A percentile compares a stretch with the other conserved stretches of the same genome.
Evolutionary conservation across 2,888 invertebrate genomes (phyloP).

Genomic region (Gortyna flavago): DNA sequence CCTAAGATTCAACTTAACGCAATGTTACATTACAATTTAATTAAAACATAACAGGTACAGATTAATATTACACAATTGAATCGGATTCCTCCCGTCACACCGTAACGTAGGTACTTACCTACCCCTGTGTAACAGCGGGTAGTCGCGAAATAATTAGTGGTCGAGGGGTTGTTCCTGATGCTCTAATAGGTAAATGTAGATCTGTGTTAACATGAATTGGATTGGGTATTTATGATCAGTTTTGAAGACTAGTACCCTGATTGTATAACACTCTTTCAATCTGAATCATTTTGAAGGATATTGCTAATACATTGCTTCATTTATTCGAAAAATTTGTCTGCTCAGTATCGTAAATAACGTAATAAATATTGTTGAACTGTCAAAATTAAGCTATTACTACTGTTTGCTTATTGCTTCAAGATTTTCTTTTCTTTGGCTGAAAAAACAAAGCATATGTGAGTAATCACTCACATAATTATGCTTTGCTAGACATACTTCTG

Average conservation of each 20-base stretch:
- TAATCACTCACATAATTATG: not conserved
- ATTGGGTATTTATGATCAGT: not conserved
- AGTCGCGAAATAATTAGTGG: slow-evolving; percentile 58
- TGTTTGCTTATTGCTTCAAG: not conserved
- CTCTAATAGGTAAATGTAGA: slow-evolving; percentile 25
- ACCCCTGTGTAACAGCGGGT: slow-evolving; percentile 45
- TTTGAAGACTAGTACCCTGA: not conserved
- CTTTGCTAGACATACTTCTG: not conserved
- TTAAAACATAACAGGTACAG: slow-evolving; percentile 45
- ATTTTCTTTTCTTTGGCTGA: not conserved
- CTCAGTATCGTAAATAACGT: too few relatives aligned
- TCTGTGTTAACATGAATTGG: slow-evolving; percentile 5
- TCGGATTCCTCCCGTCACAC: slow-evolving; percentile 33
- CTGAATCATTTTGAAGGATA: too few relatives aligned
- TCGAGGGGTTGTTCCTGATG: slow-evolving; percentile 26
- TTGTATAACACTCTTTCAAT: too few relatives aligned
- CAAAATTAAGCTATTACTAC: too few relatives aligned
- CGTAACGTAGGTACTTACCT: not conserved
- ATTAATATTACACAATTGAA: slow-evolving; percentile 49
- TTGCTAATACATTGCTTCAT: too few relatives aligned
- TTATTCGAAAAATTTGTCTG: too few relatives aligned
- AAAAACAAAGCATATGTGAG: too few relatives aligned
- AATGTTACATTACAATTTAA: slow-evolving; percentile 16
- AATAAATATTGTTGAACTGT: too few relatives aligned
- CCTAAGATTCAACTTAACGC: not conserved